phyloP scores from a whole-genome alignment of 2,113 vertebrate species.

The Microcebus lehilahytsara region DNA sequence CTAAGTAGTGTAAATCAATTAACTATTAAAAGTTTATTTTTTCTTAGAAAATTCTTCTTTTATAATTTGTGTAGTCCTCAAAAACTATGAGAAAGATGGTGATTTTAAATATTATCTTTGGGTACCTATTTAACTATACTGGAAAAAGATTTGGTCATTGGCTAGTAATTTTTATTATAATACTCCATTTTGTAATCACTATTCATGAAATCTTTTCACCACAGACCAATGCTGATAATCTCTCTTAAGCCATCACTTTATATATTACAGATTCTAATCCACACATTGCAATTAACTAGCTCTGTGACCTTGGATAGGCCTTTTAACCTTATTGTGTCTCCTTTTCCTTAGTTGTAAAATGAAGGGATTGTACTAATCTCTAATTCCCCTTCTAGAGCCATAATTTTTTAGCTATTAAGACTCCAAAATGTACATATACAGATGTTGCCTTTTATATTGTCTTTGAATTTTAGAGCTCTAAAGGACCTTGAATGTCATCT shows the following conservation, averaged over 20 bases:
- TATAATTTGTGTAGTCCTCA: not conserved
- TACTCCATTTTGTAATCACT: not conserved
- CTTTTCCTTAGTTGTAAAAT: constrained; percentile 32
- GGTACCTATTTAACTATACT: not conserved
- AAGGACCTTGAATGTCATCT: not conserved
- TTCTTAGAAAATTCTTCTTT: not conserved
- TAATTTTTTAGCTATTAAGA: not conserved
- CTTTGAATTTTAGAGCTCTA: not conserved
- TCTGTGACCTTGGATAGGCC: not conserved
- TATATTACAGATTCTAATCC: not conserved
- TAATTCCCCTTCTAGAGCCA: not conserved
- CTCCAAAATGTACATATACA: not conserved
- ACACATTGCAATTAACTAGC: not conserved
- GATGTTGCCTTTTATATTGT: not conserved
- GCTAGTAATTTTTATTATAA: not conserved
- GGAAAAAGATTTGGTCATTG: not conserved
- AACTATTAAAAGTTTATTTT: not conserved
- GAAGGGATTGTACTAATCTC: not conserved
- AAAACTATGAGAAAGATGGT: not conserved
- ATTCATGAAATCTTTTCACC: not conserved
- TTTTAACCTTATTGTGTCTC: not conserved
- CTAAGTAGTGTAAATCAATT: not conserved
- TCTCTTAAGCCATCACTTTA: not conserved
- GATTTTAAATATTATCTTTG: not conserved
- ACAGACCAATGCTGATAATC: not conserved